A percentile compares a stretch with the other conserved stretches of the same genome.
Conservation (phyloP, 1,140 invertebrate genomes). For the Trichogramma pretiosum region DNA sequence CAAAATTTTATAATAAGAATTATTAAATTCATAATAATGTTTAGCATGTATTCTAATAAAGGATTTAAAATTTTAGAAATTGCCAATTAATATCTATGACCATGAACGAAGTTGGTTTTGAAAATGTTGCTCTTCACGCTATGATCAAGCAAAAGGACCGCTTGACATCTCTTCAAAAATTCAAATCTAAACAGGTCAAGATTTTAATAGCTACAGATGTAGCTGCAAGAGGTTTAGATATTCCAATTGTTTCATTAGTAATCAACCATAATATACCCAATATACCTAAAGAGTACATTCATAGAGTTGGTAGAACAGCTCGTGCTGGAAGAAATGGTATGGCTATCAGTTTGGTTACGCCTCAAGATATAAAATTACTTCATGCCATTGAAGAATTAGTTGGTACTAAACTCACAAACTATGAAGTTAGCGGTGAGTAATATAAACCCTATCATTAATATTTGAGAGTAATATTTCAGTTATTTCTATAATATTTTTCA, state of each 20-base stretch:
- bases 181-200: slow-evolving; percentile 75
- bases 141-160: slow-evolving; percentile 78
- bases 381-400: slow-evolving; percentile 79
- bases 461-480: not conserved
- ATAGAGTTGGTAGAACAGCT: slow-evolving; percentile 93
- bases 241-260: slow-evolving; percentile 82
- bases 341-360: slow-evolving; percentile 85
- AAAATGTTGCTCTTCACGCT: slow-evolving; percentile 78
- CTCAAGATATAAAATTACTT: slow-evolving; percentile 80
- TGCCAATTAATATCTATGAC: slow-evolving; percentile 81
- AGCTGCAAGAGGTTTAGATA: slow-evolving; percentile 85
- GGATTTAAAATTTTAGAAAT: slow-evolving; percentile 49
- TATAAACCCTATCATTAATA: too few species aligned
- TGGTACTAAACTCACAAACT: slow-evolving; percentile 76
- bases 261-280: slow-evolving; percentile 90
- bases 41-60: too few species aligned
- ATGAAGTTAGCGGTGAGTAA: slow-evolving; percentile 68
- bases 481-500: not conserved
- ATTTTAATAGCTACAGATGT: slow-evolving; percentile 96
- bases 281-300: slow-evolving; percentile 88
- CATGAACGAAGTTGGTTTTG: slow-evolving; percentile 74
- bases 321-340: slow-evolving; percentile 79
- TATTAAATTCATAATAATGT: not conserved
- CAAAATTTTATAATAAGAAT: slow-evolving; percentile 18
- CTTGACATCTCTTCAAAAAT: slow-evolving; percentile 67